Evolutionary conservation across 2,113 vertebrate genomes (phyloP).

Genomic region (Alexandromys fortis): DNA sequence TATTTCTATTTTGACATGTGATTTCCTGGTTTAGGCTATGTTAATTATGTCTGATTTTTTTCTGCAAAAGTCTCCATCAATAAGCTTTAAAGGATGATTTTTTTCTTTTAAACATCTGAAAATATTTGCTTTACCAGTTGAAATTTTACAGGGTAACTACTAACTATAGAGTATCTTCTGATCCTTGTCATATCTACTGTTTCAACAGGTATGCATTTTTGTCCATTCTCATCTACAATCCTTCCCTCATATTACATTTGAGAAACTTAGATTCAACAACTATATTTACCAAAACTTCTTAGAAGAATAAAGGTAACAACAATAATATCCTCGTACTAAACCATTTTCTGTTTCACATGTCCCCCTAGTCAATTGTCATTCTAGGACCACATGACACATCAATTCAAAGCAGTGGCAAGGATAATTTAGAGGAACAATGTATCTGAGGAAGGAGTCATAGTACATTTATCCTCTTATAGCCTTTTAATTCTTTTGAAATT

Average conservation of each 20-base stretch:
- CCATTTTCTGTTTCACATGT: not conserved
- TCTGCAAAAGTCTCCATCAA: not conserved
- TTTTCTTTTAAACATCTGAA: not conserved
- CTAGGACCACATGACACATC: not conserved
- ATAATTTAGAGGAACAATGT: not conserved
- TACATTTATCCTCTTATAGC: not conserved
- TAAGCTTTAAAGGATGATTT: too few relatives aligned
- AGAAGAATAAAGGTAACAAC: not conserved
- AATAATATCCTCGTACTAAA: not conserved
- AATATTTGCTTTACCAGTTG: not conserved
- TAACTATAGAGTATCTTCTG: not conserved
- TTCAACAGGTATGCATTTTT: not conserved
- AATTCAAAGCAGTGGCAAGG: not conserved
- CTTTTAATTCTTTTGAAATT: not conserved
- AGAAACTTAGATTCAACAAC: not conserved
- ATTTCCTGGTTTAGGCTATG: not conserved
- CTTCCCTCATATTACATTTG: not conserved
- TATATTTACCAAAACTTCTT: not conserved
- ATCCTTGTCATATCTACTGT: not conserved
- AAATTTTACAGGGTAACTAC: not conserved
- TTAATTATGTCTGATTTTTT: not conserved
- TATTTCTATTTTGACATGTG: not conserved
- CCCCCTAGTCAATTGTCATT: not conserved
- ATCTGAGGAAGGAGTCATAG: not conserved
- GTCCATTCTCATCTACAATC: not conserved